These are phyloP conservation scores for Lordiphosa mommai DNA, from an alignment of 1,140 invertebrate genomes.

Conservation along the genomic window DNA sequence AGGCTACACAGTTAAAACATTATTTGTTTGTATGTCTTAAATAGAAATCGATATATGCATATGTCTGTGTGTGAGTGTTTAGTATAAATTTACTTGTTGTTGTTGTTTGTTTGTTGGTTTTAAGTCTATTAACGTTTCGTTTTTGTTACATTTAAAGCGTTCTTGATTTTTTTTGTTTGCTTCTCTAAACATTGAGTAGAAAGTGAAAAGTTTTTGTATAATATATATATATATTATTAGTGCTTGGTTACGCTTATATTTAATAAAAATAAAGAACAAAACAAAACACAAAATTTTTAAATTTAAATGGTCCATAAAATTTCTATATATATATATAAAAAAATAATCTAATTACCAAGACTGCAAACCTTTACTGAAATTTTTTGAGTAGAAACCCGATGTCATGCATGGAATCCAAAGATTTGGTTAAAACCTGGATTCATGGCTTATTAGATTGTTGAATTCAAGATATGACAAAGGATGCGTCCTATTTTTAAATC, in stretches of 20 bases:
- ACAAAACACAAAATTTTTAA: slow-evolving; percentile 11
- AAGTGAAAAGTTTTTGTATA: slow-evolving; percentile 45
- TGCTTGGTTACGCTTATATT: slow-evolving; percentile 10
- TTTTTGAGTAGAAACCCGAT: too few species aligned
- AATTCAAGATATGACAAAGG: too few species aligned
- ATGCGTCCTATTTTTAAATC: too few species aligned
- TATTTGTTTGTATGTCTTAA: slow-evolving; percentile 26
- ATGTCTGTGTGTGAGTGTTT: slow-evolving; percentile 29
- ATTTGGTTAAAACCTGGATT: too few species aligned
- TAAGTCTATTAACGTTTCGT: slow-evolving; percentile 77
- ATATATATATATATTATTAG: slow-evolving; percentile 14
- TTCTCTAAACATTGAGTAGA: slow-evolving; percentile 64
- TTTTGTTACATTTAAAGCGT: slow-evolving; percentile 78
- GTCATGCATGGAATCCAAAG: too few species aligned
- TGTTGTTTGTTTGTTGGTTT: slow-evolving; percentile 36
- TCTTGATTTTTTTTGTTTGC: slow-evolving; percentile 57
- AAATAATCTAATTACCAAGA: neutral
- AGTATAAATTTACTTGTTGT: slow-evolving; percentile 36
- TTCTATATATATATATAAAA: slow-evolving; percentile 51
- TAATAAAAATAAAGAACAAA: slow-evolving; percentile 19
- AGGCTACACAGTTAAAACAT: slow-evolving; percentile 74
- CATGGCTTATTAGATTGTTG: too few species aligned
- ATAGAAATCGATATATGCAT: slow-evolving; percentile 41
- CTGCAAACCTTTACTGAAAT: too few species aligned
- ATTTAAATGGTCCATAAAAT: slow-evolving; percentile 70